Evolutionary conservation across 2,888 invertebrate species (phyloP).

Genomic region (Malacosoma neustria): DNA sequence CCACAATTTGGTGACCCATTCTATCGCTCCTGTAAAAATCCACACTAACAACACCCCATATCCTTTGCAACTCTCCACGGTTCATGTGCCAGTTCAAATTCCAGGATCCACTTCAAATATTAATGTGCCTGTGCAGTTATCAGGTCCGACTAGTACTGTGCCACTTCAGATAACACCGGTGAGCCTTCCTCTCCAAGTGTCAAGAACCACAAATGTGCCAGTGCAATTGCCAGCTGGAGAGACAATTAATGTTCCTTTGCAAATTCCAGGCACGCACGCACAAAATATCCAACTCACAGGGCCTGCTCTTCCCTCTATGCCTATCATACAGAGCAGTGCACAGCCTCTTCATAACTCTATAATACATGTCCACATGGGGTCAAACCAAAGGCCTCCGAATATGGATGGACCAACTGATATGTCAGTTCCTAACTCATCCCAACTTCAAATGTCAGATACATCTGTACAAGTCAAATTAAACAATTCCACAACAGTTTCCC

Average conservation of each 20-base stretch:
- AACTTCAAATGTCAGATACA: conserved; percentile 45
- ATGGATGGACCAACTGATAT: conserved; percentile 51
- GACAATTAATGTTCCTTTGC: conserved; percentile 62
- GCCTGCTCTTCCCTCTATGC: conserved; percentile 54
- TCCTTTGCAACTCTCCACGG: conserved; percentile 60
- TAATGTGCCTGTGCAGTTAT: conserved; percentile 61
- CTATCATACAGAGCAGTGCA: conserved; percentile 45
- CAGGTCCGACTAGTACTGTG: conserved; percentile 47
- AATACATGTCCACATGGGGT: conserved; percentile 64
- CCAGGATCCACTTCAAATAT: conserved; percentile 61
- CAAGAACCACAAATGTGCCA: conserved; percentile 53
- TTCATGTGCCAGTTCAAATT: conserved; percentile 66
- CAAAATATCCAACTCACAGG: conserved; percentile 54
- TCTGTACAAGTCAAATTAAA: conserved; percentile 51
- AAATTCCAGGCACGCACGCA: conserved; percentile 43
- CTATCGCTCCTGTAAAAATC: conserved; percentile 61
- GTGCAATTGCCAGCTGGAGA: conserved; percentile 60
- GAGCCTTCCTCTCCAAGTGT: conserved; percentile 59
- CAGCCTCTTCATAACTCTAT: conserved; percentile 57
- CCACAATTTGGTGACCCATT: conserved; percentile 60
- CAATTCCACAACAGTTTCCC: conserved; percentile 41
- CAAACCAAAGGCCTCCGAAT: conserved; percentile 40
- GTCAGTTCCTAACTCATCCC: conserved; percentile 45
- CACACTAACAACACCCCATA: conserved; percentile 53
- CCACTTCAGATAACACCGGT: conserved; percentile 61